Evolutionary conservation across 2,113 vertebrate species (phyloP).

Genomic region (Pristiophorus japonicus): DNA sequence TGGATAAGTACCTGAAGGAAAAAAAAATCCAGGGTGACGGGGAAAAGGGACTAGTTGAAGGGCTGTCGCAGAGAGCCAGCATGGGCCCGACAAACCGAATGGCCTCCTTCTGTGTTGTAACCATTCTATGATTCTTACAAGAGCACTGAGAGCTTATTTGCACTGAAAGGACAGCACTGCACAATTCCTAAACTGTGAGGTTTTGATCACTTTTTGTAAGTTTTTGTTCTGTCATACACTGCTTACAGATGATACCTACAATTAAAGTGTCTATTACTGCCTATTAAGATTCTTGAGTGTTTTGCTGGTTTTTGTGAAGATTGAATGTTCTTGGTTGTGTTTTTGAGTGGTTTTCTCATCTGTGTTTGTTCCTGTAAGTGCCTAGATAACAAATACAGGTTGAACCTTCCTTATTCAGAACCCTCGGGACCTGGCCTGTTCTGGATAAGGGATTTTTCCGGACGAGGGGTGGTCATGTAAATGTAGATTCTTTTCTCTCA

Average conservation of each 20-base stretch:
- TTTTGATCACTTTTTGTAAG: neutral
- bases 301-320: neutral
- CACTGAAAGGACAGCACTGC: neutral
- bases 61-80: too few species aligned
- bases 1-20: too few species aligned
- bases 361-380: slow-evolving; percentile 7
- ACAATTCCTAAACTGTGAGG: neutral
- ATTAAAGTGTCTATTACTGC: neutral
- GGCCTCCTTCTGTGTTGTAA: too few species aligned
- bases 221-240: neutral
- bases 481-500: too few species aligned
- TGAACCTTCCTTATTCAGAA: too few species aligned
- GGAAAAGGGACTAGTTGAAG: too few species aligned
- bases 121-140: neutral
- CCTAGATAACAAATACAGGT: slow-evolving; percentile 1
- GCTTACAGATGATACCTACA: neutral
- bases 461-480: too few species aligned
- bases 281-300: neutral
- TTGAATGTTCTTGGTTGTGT: neutral
- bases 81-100: too few species aligned
- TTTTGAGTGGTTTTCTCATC: slow-evolving; percentile 23
- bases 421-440: too few species aligned
- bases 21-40: too few species aligned
- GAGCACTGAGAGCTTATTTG: neutral
- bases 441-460: too few species aligned